A percentile compares a stretch with the other conserved stretches of the same genome.
phyloP scores from a whole-genome alignment of 2,888 invertebrate genomes.

The Danaus chrysippus region DNA sequence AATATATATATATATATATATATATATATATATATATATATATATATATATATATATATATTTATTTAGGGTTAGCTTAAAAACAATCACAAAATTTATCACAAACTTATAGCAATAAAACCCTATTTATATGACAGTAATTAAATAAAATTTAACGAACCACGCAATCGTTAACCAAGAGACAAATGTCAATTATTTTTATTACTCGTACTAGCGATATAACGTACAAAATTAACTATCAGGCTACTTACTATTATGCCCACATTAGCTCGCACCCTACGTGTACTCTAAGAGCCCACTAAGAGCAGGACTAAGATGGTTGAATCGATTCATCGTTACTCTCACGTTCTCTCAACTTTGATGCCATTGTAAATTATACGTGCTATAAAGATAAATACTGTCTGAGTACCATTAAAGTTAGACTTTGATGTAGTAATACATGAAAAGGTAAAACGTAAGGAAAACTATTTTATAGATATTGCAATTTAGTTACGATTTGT shows the following conservation, averaged over 20 bases:
- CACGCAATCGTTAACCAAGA: background rate
- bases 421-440: too few relatives aligned
- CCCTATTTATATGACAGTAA: background rate
- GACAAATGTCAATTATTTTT: constrained; percentile 1
- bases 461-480: too few relatives aligned
- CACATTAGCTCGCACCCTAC: too few relatives aligned
- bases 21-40: too few relatives aligned
- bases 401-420: too few relatives aligned
- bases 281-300: constrained; percentile 18
- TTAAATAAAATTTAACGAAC: constrained; percentile 7
- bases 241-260: constrained; percentile 51
- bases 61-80: too few relatives aligned
- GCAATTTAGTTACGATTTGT: too few relatives aligned
- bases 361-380: background rate
- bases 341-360: background rate
- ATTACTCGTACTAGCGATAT: background rate
- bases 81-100: background rate
- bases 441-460: too few relatives aligned
- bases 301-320: constrained; percentile 3
- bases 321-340: constrained; percentile 5
- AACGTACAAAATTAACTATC: constrained; percentile 24
- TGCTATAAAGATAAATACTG: background rate
- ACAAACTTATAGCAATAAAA: background rate
- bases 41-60: too few relatives aligned
- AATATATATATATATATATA: too few relatives aligned